Base-by-base conservation (phyloP, 2,888 invertebrate species). In the Nephrotoma guestfalica region DNA sequence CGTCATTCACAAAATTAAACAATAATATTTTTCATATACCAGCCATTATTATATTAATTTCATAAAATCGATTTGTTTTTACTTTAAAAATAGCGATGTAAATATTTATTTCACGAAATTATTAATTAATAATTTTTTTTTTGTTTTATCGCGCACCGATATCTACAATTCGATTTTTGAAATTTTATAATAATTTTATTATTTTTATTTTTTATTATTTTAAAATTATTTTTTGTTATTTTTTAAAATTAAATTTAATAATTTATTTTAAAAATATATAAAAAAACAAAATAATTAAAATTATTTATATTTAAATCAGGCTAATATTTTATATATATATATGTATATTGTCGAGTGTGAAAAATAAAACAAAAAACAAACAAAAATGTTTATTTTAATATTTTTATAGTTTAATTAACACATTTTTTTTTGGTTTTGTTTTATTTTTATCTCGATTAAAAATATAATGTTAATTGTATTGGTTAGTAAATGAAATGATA, bases 1-100 rank as follows among this genome's bases (percentile, higher is more conserved):
- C 89, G 88, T 90, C 89, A 90, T 89, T 90, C 89, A 87, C 90
- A 89, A 90, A 89, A 88, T 87, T 87, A 86, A 88, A 88, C 87
- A 88, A 87, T 87, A 87, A 86, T 86, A 47, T 86, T 89, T 30
- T 88, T 86, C 86, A 87, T 87, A 85, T 86, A 83, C 71, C 87
- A 87, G 85, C 87, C 87, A 87, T 86, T 51, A 86, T 15, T 41
- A 86, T 83, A 87, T 83, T 45, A 86, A 84, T 84, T 45, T 86
- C 86, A 47, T 86, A 45, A 43, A 86, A 86, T 86, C 45, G 86
- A 86, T 86, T 87, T 88, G 87, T 86, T 86, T 87, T 87, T 57
- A 83, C 71, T 85, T 86, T 40, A 83, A 30, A 18, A 18, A 18
- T 15, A n/a, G 4, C 47, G 18, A 6, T 7, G 15, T 41, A 4